Evolutionary conservation across 2,888 invertebrate species (phyloP), one percentile per base, ranked within the genome.

Genomic region (Pyrochroa serraticornis): DNA sequence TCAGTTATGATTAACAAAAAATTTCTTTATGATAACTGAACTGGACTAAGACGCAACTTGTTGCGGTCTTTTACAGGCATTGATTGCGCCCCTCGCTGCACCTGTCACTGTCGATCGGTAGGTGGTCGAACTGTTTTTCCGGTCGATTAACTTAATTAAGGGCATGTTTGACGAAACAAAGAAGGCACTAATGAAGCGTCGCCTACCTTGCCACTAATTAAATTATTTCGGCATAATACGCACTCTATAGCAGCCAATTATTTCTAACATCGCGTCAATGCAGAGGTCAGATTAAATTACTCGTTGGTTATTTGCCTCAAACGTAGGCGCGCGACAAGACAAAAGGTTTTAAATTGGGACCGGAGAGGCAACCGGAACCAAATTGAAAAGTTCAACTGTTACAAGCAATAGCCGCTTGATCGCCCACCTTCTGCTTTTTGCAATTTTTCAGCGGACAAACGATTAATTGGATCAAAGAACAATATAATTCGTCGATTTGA

Each of bases 211-310:
- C 55, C 43, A 35, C 48, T 55, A 55, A 55, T 48, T 41, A 42
- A 55, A 55, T 55, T 55, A 55, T 43, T 48, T 36, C 43, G 37
- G 48, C 42, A 55, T 55, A 55, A 55, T 55, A 43, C 55, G 48
- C 46, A 53, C 53, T 53, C 53, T 44, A 46, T 53, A 35, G 53
- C 41, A 53, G 53, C 44, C 53, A 53, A 53, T 53, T 53, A 53
- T 46, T 53, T 41, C 30, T 13, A 46, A 35, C 53, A 34, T 46
- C 14, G 38, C 53, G 53, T 41, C 53, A 46, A 53, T 53, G 41
- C 53, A 46, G 39, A 46, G 53, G 53, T 53, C 53, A 53, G 53
- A 53, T 53, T 53, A 35, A 53, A 53, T 53, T 53, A 53, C 53
- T 46, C 22, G 45, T 35, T 31, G 41, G 52, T 52, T 35, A 45